These are phyloP conservation scores for Coremacera marginata DNA, from an alignment of 2,888 invertebrate species.

Conservation along the genomic window DNA sequence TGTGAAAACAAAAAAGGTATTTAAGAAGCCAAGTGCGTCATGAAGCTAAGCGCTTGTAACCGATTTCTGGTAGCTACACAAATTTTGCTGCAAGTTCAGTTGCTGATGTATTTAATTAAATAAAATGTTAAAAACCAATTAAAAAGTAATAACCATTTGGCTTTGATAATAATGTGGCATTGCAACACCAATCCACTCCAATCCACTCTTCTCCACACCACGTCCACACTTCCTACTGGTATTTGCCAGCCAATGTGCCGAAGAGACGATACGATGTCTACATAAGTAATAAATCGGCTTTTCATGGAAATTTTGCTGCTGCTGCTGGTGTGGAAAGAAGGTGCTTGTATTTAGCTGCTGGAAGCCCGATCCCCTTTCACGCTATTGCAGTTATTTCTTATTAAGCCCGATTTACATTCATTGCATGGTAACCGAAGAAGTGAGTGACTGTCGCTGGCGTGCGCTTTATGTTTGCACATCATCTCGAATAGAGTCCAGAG, in stretches of 20 bases:
- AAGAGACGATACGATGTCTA: slow-evolving; percentile 7
- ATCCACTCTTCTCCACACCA: not conserved
- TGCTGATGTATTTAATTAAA: slow-evolving; percentile 35
- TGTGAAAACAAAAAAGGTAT: too few species aligned
- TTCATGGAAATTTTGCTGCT: slow-evolving; percentile 25
- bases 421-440: not conserved
- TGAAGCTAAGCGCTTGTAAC: too few species aligned
- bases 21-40: too few species aligned
- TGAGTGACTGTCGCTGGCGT: slow-evolving; percentile 1
- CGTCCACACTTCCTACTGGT: not conserved
- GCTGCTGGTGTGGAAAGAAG: not conserved
- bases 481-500: not conserved
- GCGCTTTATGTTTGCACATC: not conserved
- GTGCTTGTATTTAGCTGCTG: slow-evolving; percentile 6
- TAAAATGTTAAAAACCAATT: slow-evolving; percentile 39
- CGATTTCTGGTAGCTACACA: too few species aligned
- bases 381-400: slow-evolving; percentile 7
- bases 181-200: not conserved
- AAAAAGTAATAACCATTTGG: slow-evolving; percentile 41
- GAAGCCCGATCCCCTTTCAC: slow-evolving; percentile 6
- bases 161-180: slow-evolving; percentile 32
- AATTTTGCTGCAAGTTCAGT: not conserved
- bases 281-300: slow-evolving; percentile 22
- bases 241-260: not conserved
- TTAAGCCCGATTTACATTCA: not conserved